Base-by-base conservation (phyloP, 1,140 invertebrate genomes). In the Pseudomyrmex dendroicus region DNA sequence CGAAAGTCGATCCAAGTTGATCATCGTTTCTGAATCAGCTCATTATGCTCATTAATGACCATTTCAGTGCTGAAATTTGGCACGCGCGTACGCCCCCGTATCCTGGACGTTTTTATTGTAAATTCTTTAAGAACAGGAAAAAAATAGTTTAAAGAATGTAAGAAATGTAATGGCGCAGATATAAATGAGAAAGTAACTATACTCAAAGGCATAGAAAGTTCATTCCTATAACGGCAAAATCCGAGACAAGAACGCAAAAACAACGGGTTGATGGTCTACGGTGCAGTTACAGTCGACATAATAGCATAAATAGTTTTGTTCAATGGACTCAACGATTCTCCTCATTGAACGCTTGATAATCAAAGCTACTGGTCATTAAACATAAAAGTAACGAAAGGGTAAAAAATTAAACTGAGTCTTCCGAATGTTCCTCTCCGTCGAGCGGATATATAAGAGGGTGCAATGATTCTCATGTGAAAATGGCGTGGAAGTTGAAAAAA, bases 321-420 rank as follows among this genome's bases (percentile, higher is more conserved):
- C 61, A 59, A 84, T 64, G 48, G 76, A 85, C 57, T 76, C 76
- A 35, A 72, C 86, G 72, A 84, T 85, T 70, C 74, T 87, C 62
- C 54, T 76, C 20, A 66, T 61, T 44, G 59, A 22, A 22, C 57
- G 83, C 83, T 88, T 83, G 70, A 87, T 87, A 88, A 87, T 59
- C 64, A 76, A 59, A 82, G 61, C 66, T 73, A 15, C 73, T 52
- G 46, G 46, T 83, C 67, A 83, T 64, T 68, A 72, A 83, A 88
- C 86, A 25, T 25, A 87, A 87, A 88, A 88, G 73, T 88, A 88
- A 88, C 85, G 86, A 88, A 83, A 88, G 61, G 44, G 59, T 25
- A 25, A 3, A 25, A 25, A 68, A 72, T 25, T 25, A 88, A 88
- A 72, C 68, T 57, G 68, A 70, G 72, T 84, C 80, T 88, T 68